Percentiles rank a stretch among this genome's conserved stretches.
Evolutionary conservation across 2,888 invertebrate species (phyloP).

Genomic region (Microctonus aethiopoides): DNA sequence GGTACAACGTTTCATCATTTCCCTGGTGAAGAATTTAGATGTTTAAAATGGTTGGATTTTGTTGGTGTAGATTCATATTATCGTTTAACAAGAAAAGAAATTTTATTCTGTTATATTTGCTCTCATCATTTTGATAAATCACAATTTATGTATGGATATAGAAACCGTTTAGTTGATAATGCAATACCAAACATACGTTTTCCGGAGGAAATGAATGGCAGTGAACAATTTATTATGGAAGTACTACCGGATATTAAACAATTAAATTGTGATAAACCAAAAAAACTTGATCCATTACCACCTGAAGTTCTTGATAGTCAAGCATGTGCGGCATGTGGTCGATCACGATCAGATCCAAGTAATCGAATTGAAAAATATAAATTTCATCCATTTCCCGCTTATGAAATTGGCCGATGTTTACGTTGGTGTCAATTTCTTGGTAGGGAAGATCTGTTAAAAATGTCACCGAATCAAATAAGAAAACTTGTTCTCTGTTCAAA

Average conservation of each 20-base stretch:
- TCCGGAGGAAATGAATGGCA: slow-evolving; percentile 45
- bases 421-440: slow-evolving; percentile 64
- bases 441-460: slow-evolving; percentile 62
- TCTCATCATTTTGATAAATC: slow-evolving; percentile 62
- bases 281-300: slow-evolving; percentile 54
- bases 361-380: slow-evolving; percentile 61
- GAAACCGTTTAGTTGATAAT: slow-evolving; percentile 55
- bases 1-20: slow-evolving; percentile 64
- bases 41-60: slow-evolving; percentile 64
- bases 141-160: slow-evolving; percentile 58
- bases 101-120: slow-evolving; percentile 64
- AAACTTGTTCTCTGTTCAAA: slow-evolving; percentile 63
- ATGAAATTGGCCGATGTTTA: slow-evolving; percentile 63
- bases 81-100: slow-evolving; percentile 63
- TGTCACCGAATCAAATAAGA: slow-evolving; percentile 65
- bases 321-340: slow-evolving; percentile 63
- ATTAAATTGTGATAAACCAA: slow-evolving; percentile 44
- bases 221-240: slow-evolving; percentile 43
- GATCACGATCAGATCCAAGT: slow-evolving; percentile 58
- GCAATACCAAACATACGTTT: slow-evolving; percentile 60
- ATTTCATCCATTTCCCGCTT: slow-evolving; percentile 65
- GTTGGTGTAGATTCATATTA: slow-evolving; percentile 64
- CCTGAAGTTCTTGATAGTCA: slow-evolving; percentile 58
- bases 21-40: slow-evolving; percentile 65
- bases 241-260: slow-evolving; percentile 35